phyloP scores from a whole-genome alignment of 23 tunicate species.

The Ciona savignyi region DNA sequence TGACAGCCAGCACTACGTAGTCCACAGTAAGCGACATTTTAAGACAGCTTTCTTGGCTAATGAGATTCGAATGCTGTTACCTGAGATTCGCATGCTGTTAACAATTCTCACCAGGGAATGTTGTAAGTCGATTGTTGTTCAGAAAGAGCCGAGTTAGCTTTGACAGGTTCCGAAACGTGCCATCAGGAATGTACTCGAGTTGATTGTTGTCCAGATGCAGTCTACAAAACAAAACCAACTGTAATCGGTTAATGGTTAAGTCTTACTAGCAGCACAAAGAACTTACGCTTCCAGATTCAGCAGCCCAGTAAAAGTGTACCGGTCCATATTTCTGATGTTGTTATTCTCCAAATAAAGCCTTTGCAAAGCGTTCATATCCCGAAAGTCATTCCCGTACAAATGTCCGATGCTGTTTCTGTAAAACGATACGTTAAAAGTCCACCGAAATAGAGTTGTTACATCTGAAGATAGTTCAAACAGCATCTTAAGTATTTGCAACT shows the following conservation, averaged over 20 bases:
- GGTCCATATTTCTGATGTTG: constrained; percentile 13
- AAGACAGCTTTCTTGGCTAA: background rate
- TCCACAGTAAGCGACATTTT: too few relatives aligned
- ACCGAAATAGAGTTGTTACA: too few relatives aligned
- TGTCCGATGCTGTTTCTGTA: constrained; percentile 44
- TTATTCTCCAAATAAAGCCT: constrained; percentile 41
- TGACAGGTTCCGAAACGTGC: constrained; percentile 14
- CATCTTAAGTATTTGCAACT: too few relatives aligned
- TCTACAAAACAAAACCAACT: constrained; percentile 8
- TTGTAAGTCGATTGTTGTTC: constrained; percentile 31
- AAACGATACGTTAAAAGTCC: background rate
- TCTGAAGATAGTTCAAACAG: too few relatives aligned
- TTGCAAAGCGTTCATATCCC: constrained; percentile 15
- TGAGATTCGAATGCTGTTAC: background rate
- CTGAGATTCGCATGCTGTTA: background rate
- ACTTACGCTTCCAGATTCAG: constrained; percentile 27
- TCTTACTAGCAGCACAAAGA: background rate
- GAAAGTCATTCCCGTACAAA: constrained; percentile 28
- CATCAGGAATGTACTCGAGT: constrained; percentile 11
- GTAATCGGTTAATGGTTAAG: background rate
- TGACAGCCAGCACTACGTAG: too few relatives aligned
- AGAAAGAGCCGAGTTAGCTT: constrained; percentile 32
- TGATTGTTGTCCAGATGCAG: constrained; percentile 43
- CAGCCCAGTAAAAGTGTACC: constrained; percentile 26
- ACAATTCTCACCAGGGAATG: constrained; percentile 42